These are phyloP conservation scores for Leptinotarsa juncta DNA, from an alignment of 2,888 invertebrate genomes.

Conservation along the genomic window DNA sequence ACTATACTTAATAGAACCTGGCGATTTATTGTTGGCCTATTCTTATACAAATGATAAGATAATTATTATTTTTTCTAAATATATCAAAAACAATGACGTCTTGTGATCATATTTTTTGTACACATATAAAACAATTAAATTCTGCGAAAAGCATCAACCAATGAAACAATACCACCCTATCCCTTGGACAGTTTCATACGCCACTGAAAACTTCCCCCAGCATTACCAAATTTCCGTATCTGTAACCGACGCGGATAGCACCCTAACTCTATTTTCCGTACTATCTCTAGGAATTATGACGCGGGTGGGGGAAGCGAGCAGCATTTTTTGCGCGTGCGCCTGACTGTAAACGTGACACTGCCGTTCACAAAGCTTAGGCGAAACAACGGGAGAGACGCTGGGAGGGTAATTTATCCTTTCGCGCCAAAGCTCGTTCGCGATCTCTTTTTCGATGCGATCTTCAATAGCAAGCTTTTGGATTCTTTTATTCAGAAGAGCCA, in stretches of 20 bases:
- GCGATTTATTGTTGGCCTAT: too few relatives aligned
- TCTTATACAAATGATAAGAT: too few relatives aligned
- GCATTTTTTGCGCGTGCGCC: slow-evolving; percentile 63
- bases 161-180: background rate
- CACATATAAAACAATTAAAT: too few relatives aligned
- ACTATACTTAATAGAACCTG: too few relatives aligned
- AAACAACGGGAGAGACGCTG: slow-evolving; percentile 70
- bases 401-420: slow-evolving; percentile 79
- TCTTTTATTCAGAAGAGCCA: slow-evolving; percentile 69
- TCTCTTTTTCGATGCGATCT: slow-evolving; percentile 69
- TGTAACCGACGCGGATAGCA: slow-evolving; percentile 72
- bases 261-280: slow-evolving; percentile 73
- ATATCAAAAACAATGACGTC: too few relatives aligned
- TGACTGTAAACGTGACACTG: slow-evolving; percentile 60
- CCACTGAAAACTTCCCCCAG: slow-evolving; percentile 33
- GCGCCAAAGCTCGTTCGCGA: slow-evolving; percentile 73
- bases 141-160: too few relatives aligned
- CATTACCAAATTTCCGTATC: slow-evolving; percentile 83
- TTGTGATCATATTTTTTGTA: too few relatives aligned
- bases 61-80: too few relatives aligned
- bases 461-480: slow-evolving; percentile 50
- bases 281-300: slow-evolving; percentile 74
- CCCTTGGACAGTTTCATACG: slow-evolving; percentile 22
- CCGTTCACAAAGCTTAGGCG: slow-evolving; percentile 68
- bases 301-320: slow-evolving; percentile 71